A percentile compares a stretch with the other conserved stretches of the same genome.
Conservation (phyloP, 53 echinoderm and acorn worm species). For the Zoroaster sp. region DNA sequence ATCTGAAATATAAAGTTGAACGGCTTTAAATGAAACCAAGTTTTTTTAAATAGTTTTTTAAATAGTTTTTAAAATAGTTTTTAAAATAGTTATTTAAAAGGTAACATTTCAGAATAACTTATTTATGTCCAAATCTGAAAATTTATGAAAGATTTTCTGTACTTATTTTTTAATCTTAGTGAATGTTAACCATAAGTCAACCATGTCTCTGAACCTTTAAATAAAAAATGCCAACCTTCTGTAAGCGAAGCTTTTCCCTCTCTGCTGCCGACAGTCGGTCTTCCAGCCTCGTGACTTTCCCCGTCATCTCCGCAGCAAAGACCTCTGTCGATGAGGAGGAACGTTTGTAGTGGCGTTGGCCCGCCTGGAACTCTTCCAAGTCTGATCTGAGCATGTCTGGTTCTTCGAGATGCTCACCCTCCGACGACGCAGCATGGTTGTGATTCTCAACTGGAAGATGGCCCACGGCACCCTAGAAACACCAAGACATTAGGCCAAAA, state of each 20-base stretch:
- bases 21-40: too few species aligned
- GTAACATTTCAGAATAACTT: too few species aligned
- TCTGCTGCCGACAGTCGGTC: slow-evolving; percentile 82
- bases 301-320: slow-evolving; percentile 49
- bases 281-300: slow-evolving; percentile 66
- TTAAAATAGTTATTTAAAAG: too few species aligned
- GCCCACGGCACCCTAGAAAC: slow-evolving; percentile 24
- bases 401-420: slow-evolving; percentile 35
- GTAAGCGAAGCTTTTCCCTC: slow-evolving; percentile 73
- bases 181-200: too few species aligned
- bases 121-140: neutral
- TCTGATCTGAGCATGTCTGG: slow-evolving; percentile 8
- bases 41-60: too few species aligned
- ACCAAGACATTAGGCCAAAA: too few species aligned
- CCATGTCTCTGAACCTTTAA: too few species aligned
- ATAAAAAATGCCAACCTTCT: slow-evolving; percentile 84
- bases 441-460: slow-evolving; percentile 21
- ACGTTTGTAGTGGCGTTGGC: slow-evolving; percentile 1
- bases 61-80: too few species aligned
- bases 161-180: too few species aligned
- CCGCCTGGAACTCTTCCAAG: neutral
- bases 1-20: too few species aligned
- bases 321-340: slow-evolving; percentile 30
- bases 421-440: neutral
- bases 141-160: neutral